Conservation (phyloP, 2,113 vertebrate genomes). For the Stercorarius parasiticus region DNA sequence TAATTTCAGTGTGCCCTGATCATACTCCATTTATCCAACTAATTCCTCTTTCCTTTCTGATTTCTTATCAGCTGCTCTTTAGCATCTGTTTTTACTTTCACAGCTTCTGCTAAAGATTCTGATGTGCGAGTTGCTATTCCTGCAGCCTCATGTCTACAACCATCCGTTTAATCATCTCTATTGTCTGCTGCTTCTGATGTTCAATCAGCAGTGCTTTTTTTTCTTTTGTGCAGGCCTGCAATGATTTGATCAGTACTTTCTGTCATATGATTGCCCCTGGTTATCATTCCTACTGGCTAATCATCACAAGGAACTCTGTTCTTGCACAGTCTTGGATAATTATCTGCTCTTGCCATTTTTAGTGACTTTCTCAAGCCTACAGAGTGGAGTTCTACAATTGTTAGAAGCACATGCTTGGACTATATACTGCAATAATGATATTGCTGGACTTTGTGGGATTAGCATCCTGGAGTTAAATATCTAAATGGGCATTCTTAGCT, state of each 20-base stretch:
- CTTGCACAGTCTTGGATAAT: neutral
- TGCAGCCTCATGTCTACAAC: slow-evolving; percentile 26
- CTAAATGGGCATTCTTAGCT: neutral
- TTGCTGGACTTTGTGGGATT: neutral
- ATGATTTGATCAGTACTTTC: slow-evolving; percentile 27
- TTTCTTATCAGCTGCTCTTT: slow-evolving; percentile 53
- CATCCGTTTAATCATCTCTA: slow-evolving; percentile 51
- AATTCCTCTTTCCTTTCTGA: slow-evolving; percentile 16
- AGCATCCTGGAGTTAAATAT: neutral
- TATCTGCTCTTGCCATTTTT: neutral
- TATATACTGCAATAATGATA: neutral
- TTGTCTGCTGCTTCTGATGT: slow-evolving; percentile 44
- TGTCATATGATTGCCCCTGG: slow-evolving; percentile 10
- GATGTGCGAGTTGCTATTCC: slow-evolving; percentile 43
- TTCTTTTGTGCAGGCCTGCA: slow-evolving; percentile 12
- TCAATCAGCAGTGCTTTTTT: slow-evolving; percentile 18
- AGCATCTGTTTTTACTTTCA: slow-evolving; percentile 51
- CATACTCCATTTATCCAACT: neutral
- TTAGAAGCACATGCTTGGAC: neutral
- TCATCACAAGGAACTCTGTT: neutral
- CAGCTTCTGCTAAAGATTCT: slow-evolving; percentile 35
- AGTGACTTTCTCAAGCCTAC: neutral
- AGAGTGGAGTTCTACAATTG: neutral
- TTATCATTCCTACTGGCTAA: neutral
- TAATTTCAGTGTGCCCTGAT: slow-evolving; percentile 7